These are phyloP conservation scores for Pachyramphus minor DNA, from an alignment of 2,113 vertebrate species.

Conservation along the genomic window DNA sequence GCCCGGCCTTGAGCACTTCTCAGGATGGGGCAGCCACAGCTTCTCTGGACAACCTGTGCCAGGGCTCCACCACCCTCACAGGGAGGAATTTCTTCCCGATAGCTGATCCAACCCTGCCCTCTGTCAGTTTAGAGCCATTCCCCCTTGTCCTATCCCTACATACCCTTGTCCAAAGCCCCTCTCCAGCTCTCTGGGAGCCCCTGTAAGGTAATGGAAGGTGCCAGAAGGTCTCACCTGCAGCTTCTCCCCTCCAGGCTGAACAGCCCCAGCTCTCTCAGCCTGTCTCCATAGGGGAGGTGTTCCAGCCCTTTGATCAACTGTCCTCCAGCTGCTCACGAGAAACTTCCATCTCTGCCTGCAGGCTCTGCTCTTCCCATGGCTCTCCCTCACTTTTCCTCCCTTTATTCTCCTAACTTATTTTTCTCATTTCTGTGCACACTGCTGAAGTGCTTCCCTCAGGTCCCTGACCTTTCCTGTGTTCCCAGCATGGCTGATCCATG, in stretches of 20 bases:
- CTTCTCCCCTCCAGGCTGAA: background rate
- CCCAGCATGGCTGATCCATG: background rate
- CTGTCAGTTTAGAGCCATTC: background rate
- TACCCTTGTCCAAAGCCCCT: background rate
- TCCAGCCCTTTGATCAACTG: background rate
- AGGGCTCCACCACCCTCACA: background rate
- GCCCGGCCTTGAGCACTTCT: background rate
- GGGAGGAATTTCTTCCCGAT: background rate
- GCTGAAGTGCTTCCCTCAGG: background rate
- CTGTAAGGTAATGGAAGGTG: background rate
- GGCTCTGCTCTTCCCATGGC: background rate
- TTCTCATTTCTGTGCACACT: background rate
- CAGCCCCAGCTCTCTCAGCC: background rate
- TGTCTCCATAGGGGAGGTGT: background rate
- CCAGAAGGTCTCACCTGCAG: background rate
- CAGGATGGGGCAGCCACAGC: background rate
- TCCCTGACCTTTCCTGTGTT: fast-evolving
- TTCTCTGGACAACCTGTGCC: background rate
- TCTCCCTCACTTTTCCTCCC: background rate
- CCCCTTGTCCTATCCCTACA: background rate
- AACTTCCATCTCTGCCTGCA: background rate
- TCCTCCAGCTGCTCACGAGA: background rate
- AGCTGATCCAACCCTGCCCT: background rate
- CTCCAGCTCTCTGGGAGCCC: background rate
- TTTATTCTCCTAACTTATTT: background rate